Evolutionary conservation across 2,113 vertebrate genomes (phyloP).

Genomic region (Eclectus roratus): DNA sequence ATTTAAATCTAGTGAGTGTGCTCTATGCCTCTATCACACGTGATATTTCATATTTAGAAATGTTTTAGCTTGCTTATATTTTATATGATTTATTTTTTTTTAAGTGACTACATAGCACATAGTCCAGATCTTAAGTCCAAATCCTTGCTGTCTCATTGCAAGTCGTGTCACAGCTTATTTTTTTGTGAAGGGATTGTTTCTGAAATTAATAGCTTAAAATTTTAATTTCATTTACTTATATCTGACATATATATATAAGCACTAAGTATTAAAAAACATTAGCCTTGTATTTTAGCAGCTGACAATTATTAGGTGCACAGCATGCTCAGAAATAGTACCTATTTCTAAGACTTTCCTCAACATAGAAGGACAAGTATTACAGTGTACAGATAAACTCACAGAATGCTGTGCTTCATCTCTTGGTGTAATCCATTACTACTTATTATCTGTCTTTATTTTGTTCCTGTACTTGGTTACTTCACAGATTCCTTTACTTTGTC

Average conservation of each 20-base stretch:
- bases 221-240: background rate
- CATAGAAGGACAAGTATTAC: background rate
- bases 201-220: background rate
- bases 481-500: constrained; percentile 41
- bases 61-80: background rate
- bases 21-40: background rate
- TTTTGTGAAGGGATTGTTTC: background rate
- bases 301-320: background rate
- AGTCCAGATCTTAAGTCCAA: background rate
- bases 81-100: background rate
- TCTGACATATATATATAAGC: background rate
- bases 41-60: background rate
- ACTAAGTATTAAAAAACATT: background rate
- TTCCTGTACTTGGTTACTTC: constrained; percentile 30
- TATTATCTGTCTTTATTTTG: background rate
- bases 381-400: background rate
- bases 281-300: background rate
- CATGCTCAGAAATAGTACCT: background rate
- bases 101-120: background rate
- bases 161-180: background rate
- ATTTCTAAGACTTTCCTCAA: background rate
- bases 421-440: background rate
- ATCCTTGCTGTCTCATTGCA: background rate
- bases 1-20: background rate
- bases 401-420: background rate